Evolutionary conservation across 1,140 invertebrate genomes (phyloP), one percentile per base, ranked within the genome.

Genomic region (Catajapyx aquilonaris): DNA sequence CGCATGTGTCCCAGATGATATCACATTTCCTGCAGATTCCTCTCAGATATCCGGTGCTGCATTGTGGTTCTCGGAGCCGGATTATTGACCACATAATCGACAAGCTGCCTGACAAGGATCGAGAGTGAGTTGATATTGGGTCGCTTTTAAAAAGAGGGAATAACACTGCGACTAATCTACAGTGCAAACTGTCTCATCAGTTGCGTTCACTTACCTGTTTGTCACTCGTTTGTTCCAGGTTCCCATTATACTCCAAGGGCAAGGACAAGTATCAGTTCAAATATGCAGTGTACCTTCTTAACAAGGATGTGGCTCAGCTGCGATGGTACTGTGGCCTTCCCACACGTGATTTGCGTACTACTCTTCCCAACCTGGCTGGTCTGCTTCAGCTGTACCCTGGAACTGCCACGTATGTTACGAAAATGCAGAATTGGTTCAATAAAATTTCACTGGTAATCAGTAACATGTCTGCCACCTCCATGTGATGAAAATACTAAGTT

Each of bases 281-380:
- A 46, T 85, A 86, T 57, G 83, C 71, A 31, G 79, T 86, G 13
- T 86, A 77, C 55, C 57, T 87, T 15, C 54, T 88, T n/a, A 86
- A 86, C 47, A 84, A 85, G 59, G 84, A 86, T 54, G 79, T 87
- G 42, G 76, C 77, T 32, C 81, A 86, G 54, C 55, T 86, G 20
- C 57, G 78, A 43, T 80, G 70, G 64, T 70, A 73, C 41, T 74
- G 71, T 47, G 72, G 70, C 4, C 58, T 79, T 37, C 60, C 67
- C 3, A 80, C 75, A 1, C 55, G 57, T 16, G 75, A 84, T 54
- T 59, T 84, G 33, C 55, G 75, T 39, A 62, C 69, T 25, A 86
- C 80, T 0, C 59, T 87, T 47, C 65, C 67, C 1, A 85, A 84
- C 59, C 56, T 85, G 10, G 55, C 67, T 39, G 57, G 61, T 23